Base-by-base conservation (phyloP, 1,140 invertebrate genomes). In the Drosophila albomicans region DNA sequence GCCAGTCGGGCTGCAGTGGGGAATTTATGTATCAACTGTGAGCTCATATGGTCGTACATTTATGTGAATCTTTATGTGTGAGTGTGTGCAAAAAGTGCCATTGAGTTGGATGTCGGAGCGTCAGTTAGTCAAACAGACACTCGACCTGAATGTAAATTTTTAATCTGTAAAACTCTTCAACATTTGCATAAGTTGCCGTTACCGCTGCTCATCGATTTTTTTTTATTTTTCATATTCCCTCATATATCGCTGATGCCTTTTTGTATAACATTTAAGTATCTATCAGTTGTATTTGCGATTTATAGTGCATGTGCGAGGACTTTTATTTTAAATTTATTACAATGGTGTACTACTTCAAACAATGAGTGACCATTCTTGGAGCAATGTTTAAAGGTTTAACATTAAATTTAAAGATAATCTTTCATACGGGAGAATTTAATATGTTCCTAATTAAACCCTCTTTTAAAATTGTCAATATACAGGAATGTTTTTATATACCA, bases 91-190 rank as follows among this genome's bases (percentile, higher is more conserved):
- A 46, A 46, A 51, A 68, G 59, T 65, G 41, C 67, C 61, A 82
- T 87, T 76, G 63, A 87, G 61, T 56, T 67, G 63, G 32, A 32
- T 62, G 75, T 61, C 59, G 54, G 45, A 62, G 57, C 76, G 75
- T 67, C 77, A 64, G 73, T 51, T 68, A 74, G 69, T 59, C 70
- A 65, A 46, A 32, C 57, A 59, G 41, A 35, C 66, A 68, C 82
- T 88, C 84, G 84, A 87, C 84, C 82, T 87, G 79, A 88, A 82
- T 87, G 76, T 87, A 80, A 73, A 87, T 80, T 87, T 87, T 78
- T 87, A 87, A 87, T 87, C 82, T 87, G 84, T 66, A 87, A 82
- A 87, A 82, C 79, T 73, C 82, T 88, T 75, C 73, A 82, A 64
- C 66, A 88, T 88, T 80, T 75, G 62, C 79, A 87, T 87, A 88